phyloP scores from a whole-genome alignment of 2,888 invertebrate genomes.

The Tuberolachnus salignus region DNA sequence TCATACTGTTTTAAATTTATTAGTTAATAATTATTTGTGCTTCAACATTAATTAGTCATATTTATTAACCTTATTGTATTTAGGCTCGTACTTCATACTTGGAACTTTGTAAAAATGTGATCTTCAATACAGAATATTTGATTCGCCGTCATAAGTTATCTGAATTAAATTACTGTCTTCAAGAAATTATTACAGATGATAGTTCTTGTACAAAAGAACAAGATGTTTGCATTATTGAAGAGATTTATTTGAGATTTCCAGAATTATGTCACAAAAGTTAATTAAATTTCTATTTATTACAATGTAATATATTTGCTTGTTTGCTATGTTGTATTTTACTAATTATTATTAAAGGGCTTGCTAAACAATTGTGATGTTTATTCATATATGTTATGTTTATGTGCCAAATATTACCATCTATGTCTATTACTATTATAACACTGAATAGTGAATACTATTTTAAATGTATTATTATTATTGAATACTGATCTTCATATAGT shows the following conservation, averaged over 20 bases:
- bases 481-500: too few relatives aligned
- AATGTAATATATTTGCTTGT: conserved; percentile 19
- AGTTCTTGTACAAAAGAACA: conserved; percentile 39
- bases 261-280: conserved; percentile 19
- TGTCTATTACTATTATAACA: background rate
- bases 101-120: conserved; percentile 77
- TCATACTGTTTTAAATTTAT: too few relatives aligned
- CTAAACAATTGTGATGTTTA: too few relatives aligned
- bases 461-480: too few relatives aligned
- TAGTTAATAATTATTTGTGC: too few relatives aligned
- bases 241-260: conserved; percentile 48
- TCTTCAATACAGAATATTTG: conserved; percentile 80
- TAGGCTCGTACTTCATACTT: conserved; percentile 80
- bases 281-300: background rate
- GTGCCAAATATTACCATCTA: conserved; percentile 37
- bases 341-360: too few relatives aligned
- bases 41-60: background rate
- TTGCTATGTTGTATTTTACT: conserved; percentile 7
- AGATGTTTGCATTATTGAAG: conserved; percentile 33
- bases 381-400: background rate
- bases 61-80: conserved; percentile 17
- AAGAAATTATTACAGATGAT: conserved; percentile 46
- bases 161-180: conserved; percentile 80
- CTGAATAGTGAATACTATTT: too few relatives aligned
- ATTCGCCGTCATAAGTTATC: conserved; percentile 81